These are phyloP conservation scores for Thaleichthys pacificus DNA, from an alignment of 2,797 vertebrate genomes.

Conservation along the genomic window DNA sequence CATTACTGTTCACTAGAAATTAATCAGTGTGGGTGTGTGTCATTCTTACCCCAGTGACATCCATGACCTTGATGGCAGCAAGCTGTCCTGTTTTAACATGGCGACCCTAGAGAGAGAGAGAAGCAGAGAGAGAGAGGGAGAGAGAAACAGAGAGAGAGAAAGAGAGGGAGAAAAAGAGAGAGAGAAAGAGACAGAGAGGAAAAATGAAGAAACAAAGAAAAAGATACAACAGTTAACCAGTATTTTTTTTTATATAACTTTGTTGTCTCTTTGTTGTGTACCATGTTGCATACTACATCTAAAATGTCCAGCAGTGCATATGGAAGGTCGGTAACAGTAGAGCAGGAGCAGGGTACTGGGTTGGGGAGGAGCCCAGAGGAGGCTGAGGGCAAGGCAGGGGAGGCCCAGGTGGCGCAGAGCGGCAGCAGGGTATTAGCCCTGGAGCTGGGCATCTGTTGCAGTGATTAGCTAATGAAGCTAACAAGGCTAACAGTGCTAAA, in stretches of 20 bases:
- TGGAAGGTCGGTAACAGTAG: too few relatives aligned
- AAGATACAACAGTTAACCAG: too few relatives aligned
- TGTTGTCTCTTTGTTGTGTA: too few relatives aligned
- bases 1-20: conserved; percentile 49
- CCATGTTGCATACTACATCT: too few relatives aligned
- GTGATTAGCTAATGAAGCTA: not conserved
- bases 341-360: too few relatives aligned
- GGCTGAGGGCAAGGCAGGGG: too few relatives aligned
- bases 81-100: conserved; percentile 97
- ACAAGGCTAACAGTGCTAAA: not conserved
- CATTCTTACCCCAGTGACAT: conserved; percentile 90
- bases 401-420: too few relatives aligned
- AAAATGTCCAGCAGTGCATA: too few relatives aligned
- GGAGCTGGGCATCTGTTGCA: not conserved
- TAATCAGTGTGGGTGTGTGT: conserved; percentile 34
- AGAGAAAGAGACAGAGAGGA: not conserved
- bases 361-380: too few relatives aligned
- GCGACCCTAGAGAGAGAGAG: conserved; percentile 80
- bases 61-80: conserved; percentile 98
- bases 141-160: conserved; percentile 26
- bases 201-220: too few relatives aligned
- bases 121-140: not conserved
- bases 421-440: too few relatives aligned
- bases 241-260: too few relatives aligned
- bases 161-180: conserved; percentile 17